Conservation (phyloP, 2,797 vertebrate species). For the Jordanella pulchra region DNA sequence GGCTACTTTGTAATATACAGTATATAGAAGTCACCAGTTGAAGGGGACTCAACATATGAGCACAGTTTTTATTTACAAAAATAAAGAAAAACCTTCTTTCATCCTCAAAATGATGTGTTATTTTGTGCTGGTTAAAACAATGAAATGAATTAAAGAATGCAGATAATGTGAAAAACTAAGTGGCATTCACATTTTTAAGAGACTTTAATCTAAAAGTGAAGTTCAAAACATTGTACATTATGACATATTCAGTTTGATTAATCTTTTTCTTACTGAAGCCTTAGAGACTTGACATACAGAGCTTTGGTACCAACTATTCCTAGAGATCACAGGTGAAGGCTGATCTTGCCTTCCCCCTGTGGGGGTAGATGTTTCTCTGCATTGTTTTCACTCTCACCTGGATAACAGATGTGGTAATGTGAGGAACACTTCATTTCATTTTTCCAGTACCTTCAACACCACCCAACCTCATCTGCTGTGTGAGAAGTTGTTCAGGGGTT, state of each 20-base stretch:
- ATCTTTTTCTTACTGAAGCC: background rate
- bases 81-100: no score
- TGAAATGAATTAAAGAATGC: no score
- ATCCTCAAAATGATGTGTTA: no score
- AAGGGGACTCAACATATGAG: no score
- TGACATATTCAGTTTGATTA: background rate
- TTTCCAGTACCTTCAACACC: background rate
- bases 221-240: background rate
- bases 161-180: background rate
- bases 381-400: slow-evolving; percentile 5
- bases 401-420: slow-evolving; percentile 6
- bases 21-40: no score
- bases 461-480: background rate
- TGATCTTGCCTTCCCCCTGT: background rate
- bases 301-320: background rate
- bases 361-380: slow-evolving; percentile 6
- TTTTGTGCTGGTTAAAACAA: no score
- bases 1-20: no score
- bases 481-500: background rate
- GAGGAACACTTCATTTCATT: background rate
- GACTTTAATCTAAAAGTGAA: background rate
- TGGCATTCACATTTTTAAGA: background rate
- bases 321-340: background rate
- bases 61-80: no score
- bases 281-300: background rate